phyloP scores from a whole-genome alignment of 1,140 invertebrate genomes.

The Colletes latitarsis region DNA sequence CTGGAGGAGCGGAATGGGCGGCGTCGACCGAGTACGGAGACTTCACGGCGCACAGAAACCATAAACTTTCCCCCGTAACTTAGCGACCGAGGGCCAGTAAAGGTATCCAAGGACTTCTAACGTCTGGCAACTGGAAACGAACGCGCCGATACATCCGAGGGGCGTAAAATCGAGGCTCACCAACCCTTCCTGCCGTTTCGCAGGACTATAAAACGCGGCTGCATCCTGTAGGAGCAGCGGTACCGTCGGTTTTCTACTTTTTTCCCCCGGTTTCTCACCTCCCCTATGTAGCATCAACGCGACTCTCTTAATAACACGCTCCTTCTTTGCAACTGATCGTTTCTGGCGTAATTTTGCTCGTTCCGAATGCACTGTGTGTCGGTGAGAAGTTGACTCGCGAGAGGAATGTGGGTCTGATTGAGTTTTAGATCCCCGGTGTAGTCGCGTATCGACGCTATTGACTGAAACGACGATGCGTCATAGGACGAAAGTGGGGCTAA shows the following conservation, averaged over 20 bases:
- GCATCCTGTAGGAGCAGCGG: not conserved
- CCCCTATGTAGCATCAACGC: not conserved
- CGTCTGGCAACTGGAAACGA: slow-evolving; percentile 70
- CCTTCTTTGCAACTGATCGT: not conserved
- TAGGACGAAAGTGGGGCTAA: too few species aligned
- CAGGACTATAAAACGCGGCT: slow-evolving; percentile 44
- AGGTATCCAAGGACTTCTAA: slow-evolving; percentile 69
- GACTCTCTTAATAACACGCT: not conserved
- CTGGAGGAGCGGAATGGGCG: slow-evolving; percentile 51
- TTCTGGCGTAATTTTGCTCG: too few species aligned
- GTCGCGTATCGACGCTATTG: too few species aligned
- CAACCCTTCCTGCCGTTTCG: slow-evolving; percentile 5
- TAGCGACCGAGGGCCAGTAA: slow-evolving; percentile 68
- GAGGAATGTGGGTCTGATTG: too few species aligned
- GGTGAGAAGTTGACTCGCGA: too few species aligned
- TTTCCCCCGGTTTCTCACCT: slow-evolving; percentile 36
- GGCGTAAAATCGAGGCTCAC: slow-evolving; percentile 71
- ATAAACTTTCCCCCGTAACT: slow-evolving; percentile 77
- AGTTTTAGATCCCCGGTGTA: too few species aligned
- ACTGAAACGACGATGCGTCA: too few species aligned
- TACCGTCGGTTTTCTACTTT: slow-evolving; percentile 3
- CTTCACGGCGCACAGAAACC: slow-evolving; percentile 50
- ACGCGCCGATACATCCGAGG: slow-evolving; percentile 57
- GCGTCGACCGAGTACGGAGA: slow-evolving; percentile 24
- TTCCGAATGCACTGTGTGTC: too few species aligned